Conservation (phyloP, 2,797 vertebrate species). For the Paguma larvata region DNA sequence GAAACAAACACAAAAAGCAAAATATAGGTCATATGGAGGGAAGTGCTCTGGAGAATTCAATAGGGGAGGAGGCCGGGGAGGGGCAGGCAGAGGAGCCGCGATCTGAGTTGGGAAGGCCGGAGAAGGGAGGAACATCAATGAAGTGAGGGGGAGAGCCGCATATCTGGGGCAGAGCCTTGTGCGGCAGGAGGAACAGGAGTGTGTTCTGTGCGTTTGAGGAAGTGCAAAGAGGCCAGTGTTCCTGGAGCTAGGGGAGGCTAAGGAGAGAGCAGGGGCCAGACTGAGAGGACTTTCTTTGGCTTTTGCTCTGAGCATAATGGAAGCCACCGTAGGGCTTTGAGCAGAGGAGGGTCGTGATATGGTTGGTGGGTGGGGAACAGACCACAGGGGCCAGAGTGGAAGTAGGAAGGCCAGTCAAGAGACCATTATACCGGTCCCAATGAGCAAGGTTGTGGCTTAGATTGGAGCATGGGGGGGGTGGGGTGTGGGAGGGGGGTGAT, state of each 20-base stretch:
- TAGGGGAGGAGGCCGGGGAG: neutral
- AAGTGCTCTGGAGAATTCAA: neutral
- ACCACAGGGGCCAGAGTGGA: too few relatives aligned
- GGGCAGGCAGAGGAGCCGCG: too few relatives aligned
- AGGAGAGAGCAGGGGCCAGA: neutral
- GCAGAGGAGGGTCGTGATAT: neutral
- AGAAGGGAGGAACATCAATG: neutral
- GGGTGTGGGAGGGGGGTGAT: too few relatives aligned
- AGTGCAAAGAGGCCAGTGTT: neutral
- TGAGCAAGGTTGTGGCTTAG: neutral
- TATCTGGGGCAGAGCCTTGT: neutral
- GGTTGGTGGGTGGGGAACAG: neutral
- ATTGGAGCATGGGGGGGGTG: rapidly evolving
- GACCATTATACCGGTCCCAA: neutral
- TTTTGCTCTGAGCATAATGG: neutral
- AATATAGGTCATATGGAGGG: neutral
- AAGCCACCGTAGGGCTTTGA: neutral
- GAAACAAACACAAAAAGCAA: neutral
- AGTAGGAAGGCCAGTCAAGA: neutral
- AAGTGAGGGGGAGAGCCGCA: neutral
- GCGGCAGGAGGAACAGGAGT: neutral
- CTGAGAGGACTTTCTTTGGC: neutral
- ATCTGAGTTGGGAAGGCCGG: neutral
- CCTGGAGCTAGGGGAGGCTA: neutral
- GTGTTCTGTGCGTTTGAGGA: neutral